phyloP scores from a whole-genome alignment of 2,113 vertebrate species.

The Anarrhichthys ocellatus region DNA sequence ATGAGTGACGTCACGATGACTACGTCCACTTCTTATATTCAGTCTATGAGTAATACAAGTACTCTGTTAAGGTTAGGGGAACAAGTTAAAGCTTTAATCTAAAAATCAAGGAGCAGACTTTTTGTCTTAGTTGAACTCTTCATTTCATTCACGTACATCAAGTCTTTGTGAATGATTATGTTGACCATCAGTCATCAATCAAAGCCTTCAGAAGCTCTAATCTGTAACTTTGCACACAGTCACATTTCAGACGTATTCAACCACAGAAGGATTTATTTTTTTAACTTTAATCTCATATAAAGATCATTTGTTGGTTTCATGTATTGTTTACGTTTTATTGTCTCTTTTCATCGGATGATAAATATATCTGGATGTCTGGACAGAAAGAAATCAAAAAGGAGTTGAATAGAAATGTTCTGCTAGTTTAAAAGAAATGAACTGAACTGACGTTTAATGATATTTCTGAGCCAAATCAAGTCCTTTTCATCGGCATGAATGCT shows the following conservation, averaged over 20 bases:
- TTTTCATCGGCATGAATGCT: conserved; percentile 21
- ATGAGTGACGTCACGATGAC: too few species aligned
- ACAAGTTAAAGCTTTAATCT: too few species aligned
- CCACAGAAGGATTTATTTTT: not conserved
- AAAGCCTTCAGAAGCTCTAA: not conserved
- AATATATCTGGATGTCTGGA: not conserved
- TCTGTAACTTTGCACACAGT: not conserved
- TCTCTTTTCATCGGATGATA: not conserved
- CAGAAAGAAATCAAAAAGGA: conserved; percentile 5
- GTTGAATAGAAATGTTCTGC: conserved; percentile 7
- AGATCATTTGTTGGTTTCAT: too few species aligned
- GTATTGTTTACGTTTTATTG: too few species aligned
- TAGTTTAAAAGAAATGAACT: conserved; percentile 19
- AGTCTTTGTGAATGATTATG: not conserved
- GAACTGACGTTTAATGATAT: conserved; percentile 19
- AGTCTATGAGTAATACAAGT: too few species aligned
- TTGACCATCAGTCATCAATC: not conserved
- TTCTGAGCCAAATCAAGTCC: conserved; percentile 29
- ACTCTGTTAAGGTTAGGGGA: too few species aligned
- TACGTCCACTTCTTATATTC: too few species aligned
- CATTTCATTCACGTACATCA: not conserved
- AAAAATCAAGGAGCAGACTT: too few species aligned
- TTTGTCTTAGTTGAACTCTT: not conserved
- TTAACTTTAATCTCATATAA: too few species aligned
- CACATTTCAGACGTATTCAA: not conserved